Evolutionary conservation across 2,888 invertebrate species (phyloP), one percentile per base, ranked within the genome.

Genomic region (Trisateles emortualis): DNA sequence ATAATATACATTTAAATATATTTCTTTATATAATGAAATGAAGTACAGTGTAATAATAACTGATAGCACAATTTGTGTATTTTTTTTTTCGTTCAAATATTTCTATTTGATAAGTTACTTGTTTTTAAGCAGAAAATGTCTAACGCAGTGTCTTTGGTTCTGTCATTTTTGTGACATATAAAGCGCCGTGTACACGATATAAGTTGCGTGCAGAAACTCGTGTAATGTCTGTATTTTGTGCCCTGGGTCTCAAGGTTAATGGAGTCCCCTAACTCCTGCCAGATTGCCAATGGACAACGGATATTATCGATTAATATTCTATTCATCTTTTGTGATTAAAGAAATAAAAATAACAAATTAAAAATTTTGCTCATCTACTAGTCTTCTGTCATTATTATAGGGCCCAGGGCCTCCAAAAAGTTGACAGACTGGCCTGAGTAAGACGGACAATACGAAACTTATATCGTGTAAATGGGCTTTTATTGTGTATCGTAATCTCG

Each of bases 41-140:
- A 77, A 79, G 79, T 79, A 79, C 79, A 79, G 67, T 56, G 47
- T 68, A 68, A 72, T 66, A 52, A 61, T 64, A 72, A 67, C 50
- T 47, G 59, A 59, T 78, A 78, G 77, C 80, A 79, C 80, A 79
- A 78, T 79, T 69, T 63, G 70, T 71, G 64, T 71, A 67, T 61
- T 62, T 70, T 59, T 48, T 60, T 60, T 62, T 70, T 59, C 51
- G 59, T 60, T 62, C 55, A 56, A 67, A 65, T 60, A 52, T 46
- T 24, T 51, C 14, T 70, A 68, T 68, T 64, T 53, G 39, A 58
- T 72, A 68, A 66, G 75, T 77, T 74, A 68, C 64, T 68, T 64
- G 62, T 71, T 64, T 45, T 55, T 75, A 73, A 67, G 72, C 10
- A 63, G 53, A 51, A 52, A 52, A 54, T 52, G 53, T 62, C 48